Evolutionary conservation across 37 sponge, comb jelly and placozoan genomes (phyloP), one percentile per base, ranked within the genome.

Genomic region (Halisarca cf. caerulea): DNA sequence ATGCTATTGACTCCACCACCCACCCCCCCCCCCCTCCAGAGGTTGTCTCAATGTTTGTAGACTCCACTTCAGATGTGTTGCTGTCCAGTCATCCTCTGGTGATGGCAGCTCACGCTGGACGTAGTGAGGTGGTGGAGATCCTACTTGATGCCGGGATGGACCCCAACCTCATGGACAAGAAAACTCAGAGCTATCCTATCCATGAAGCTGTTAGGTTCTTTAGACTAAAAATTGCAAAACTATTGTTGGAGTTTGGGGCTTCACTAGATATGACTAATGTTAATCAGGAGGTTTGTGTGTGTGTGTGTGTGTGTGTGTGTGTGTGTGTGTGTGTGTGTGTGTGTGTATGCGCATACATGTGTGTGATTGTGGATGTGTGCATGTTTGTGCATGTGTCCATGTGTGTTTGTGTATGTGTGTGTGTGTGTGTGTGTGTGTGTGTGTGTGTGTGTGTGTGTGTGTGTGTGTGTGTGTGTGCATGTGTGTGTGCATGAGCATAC

Each of bases 221-320:
- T 80, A 94, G 95, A 45, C 70, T 82, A 58, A 86, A 95, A 0
- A 83, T 90, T 55, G 93, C 80, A 23, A 73, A 59, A 34, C 64
- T 92, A 18, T 59, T 95, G 75, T 47, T 95, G 27, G 80, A 82
- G 47, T 95, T 91, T 89, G 96, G 96, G 45, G 96, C 91, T 0
- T n/a, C 84, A 3, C 81, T 88, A 25, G 82, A 82, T 3, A 64
- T 80, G 42, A 44, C 18, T 7, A 87, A 88, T 62, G 55, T 85
- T 41, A 66, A 79, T 34, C 77, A 45, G 55, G 84, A 93, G 84
- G 94, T 90, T 85, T 47, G 51, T 47, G 51, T 47, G 51, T 47
- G 51, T 47, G 51, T 6, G 51, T 6, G 51, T 6, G 51, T 47
- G 51, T 14, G 11, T 47, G 6, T 47, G 51, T 47, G 51, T 6